Conservation (phyloP, 2,888 invertebrate genomes). For the Melanotus villosus region DNA sequence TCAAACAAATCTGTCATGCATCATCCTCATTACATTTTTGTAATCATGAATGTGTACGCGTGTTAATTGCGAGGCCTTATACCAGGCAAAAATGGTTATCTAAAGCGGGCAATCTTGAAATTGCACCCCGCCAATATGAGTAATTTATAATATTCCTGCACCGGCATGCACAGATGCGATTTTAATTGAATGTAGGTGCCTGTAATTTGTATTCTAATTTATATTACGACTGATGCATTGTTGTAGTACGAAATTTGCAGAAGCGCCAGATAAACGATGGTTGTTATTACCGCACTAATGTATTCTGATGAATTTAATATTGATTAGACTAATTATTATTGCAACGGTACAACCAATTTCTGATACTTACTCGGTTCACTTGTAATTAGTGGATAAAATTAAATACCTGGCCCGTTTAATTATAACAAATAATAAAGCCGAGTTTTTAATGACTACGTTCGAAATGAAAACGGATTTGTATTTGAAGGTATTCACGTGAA, state of each 20-base stretch:
- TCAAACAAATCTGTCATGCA: neutral
- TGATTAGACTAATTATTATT: slow-evolving; percentile 15
- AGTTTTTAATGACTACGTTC: too few species aligned
- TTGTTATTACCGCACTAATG: slow-evolving; percentile 3
- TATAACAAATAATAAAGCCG: too few species aligned
- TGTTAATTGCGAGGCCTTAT: too few species aligned
- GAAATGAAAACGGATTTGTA: too few species aligned
- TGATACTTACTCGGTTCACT: too few species aligned
- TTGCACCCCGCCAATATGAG: too few species aligned
- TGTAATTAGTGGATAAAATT: too few species aligned
- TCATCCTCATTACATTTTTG: neutral
- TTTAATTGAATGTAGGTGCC: neutral
- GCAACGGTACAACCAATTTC: too few species aligned
- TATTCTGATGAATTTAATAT: slow-evolving; percentile 15
- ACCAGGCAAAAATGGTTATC: neutral
- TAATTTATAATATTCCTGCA: neutral
- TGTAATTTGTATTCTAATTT: slow-evolving; percentile 12
- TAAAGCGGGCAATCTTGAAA: too few species aligned
- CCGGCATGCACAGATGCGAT: neutral
- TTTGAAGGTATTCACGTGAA: too few species aligned
- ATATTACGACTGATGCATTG: slow-evolving; percentile 13
- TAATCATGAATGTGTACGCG: neutral
- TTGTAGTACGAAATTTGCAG: slow-evolving; percentile 1
- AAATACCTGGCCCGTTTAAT: too few species aligned
- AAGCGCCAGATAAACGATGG: slow-evolving; percentile 9